These are phyloP conservation scores for Cryptomyrus ogoouensis DNA, from an alignment of 2,113 vertebrate species.

Conservation along the genomic window DNA sequence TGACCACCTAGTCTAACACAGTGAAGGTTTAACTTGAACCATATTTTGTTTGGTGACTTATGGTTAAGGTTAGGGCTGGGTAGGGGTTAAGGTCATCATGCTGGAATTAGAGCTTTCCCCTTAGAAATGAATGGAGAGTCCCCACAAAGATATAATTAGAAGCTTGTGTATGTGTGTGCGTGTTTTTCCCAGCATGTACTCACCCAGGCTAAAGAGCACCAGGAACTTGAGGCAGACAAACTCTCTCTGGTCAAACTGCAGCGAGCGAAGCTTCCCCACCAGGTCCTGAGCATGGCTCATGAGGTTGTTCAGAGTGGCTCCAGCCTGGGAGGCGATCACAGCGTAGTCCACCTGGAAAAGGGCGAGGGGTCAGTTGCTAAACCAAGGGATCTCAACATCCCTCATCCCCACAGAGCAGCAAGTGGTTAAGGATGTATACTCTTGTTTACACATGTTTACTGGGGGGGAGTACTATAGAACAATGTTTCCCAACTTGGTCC, in stretches of 20 bases:
- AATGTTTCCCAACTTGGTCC: not conserved
- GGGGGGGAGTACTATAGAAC: not conserved
- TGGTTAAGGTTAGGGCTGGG: too few species aligned
- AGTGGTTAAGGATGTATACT: not conserved
- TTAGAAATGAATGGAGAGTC: too few species aligned
- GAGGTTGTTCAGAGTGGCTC: constrained; percentile 87
- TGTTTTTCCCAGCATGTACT: constrained; percentile 40
- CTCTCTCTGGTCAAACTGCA: constrained; percentile 93
- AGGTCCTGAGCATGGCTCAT: constrained; percentile 94
- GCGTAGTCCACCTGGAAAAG: constrained; percentile 85
- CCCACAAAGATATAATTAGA: too few species aligned
- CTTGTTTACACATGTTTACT: not conserved
- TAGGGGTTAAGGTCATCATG: too few species aligned
- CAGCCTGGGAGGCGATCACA: constrained; percentile 84
- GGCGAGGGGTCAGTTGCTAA: constrained; percentile 26
- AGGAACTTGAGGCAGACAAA: constrained; percentile 98
- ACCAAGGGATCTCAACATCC: not conserved
- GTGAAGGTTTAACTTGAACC: not conserved
- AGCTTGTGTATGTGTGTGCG: not conserved
- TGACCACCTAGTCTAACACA: not conserved
- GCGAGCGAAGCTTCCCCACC: constrained; percentile 82
- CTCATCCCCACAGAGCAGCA: not conserved
- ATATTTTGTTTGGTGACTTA: not conserved
- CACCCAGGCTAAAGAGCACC: constrained; percentile 96
- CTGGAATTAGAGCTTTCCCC: too few species aligned